Evolutionary conservation across 2,113 vertebrate species (phyloP).

Genomic region (Sardina pilchardus): DNA sequence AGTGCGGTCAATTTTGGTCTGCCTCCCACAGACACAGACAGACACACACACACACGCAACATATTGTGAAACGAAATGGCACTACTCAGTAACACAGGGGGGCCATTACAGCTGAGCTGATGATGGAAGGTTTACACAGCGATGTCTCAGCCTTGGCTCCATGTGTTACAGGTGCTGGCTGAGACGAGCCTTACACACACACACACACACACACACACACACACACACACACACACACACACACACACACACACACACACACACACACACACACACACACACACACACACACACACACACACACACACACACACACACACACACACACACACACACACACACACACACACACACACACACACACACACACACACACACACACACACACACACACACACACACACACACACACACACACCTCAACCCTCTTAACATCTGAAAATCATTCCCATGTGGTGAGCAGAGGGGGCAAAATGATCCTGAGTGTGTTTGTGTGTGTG

Average conservation of each 20-base stretch:
- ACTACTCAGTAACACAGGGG: neutral
- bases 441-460: slow-evolving; percentile 30
- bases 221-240: no score
- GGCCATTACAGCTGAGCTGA: neutral
- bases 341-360: no score
- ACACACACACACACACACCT: neutral
- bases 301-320: no score
- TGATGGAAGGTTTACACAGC: neutral
- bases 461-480: neutral
- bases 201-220: no score
- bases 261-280: no score
- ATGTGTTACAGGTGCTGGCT: slow-evolving; percentile 2
- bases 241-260: no score
- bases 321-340: no score
- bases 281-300: no score
- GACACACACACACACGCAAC: neutral
- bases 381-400: neutral
- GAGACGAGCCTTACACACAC: neutral
- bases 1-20: neutral
- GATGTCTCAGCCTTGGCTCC: neutral
- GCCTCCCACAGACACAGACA: no score
- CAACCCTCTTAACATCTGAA: neutral
- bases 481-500: neutral
- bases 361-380: neutral
- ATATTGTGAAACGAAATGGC: neutral